Evolutionary conservation across 2,797 vertebrate species (phyloP), one percentile per base, ranked within the genome.

Genomic region (Bradypodion pumilum): DNA sequence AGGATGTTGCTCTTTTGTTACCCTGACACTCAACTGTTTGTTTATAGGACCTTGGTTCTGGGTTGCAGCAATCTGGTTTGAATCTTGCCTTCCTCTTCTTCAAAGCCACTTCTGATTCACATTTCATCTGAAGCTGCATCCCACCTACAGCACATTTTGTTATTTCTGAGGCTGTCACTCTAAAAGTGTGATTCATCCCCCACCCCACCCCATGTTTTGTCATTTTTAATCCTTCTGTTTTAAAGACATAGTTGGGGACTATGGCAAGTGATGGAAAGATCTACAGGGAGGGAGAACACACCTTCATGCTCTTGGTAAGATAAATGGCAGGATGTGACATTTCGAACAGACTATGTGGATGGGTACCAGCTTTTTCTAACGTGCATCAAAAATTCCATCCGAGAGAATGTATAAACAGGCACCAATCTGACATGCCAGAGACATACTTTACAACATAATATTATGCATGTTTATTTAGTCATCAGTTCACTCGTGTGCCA

Each of bases 151-250:
- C 75, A 89, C 89, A 93, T 95, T 90, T 95, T 92, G 93, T 89
- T 93, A 93, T 75, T 85, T 88, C 92, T 87, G 37, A 85, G 63
- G 78, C 75, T 86, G 85, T 92, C 87, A 92, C 89, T 93, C 92
- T 91, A 92, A 90, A 88, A 85, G 78, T 65, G 87, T 90, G 93
- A 95, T 90, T 95, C 93, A 94, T 89, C 94, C 91, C 92, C 91
- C 85, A 7, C 68, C 52, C n/a, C n/a, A n/a, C n/a, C 92, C 85
- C 83, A 1, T 93, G 91, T 93, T 95, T 95, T 95, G 94, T 95
- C 92, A 93, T 90, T 93, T 90, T 91, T 93, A 93, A 94, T 93
- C 92, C 92, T 93, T 85, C 80, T 85, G 79, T 90, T 94, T 93
- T 84, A 90, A 92, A 91, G 92, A 88, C 40, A 86, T 44, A 65